A percentile compares a stretch with the other conserved stretches of the same genome.
Conservation (phyloP, 2,888 invertebrate species). For the Cantharis lateralis region DNA sequence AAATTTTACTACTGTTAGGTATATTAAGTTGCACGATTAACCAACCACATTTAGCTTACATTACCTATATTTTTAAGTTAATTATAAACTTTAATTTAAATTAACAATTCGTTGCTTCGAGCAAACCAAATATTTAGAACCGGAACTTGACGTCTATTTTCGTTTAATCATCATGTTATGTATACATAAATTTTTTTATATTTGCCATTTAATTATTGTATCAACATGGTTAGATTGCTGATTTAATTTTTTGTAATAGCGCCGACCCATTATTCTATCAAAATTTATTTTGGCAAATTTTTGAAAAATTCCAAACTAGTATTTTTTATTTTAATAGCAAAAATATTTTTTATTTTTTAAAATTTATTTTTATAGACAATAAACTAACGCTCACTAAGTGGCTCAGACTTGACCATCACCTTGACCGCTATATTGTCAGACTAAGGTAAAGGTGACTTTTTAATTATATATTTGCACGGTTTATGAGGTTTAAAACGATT, state of each 20-base stretch:
- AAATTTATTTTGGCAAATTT: background rate
- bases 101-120: background rate
- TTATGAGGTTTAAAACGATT: background rate
- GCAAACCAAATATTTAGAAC: constrained; percentile 2
- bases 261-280: background rate
- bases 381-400: constrained; percentile 7
- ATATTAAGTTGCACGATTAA: background rate
- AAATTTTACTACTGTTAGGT: background rate
- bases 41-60: background rate
- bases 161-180: background rate
- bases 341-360: background rate
- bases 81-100: constrained; percentile 4
- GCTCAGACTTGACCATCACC: constrained; percentile 21
- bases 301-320: background rate
- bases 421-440: constrained; percentile 22
- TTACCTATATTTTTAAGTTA: background rate
- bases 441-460: background rate
- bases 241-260: background rate
- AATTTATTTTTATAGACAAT: background rate
- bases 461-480: background rate
- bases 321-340: background rate
- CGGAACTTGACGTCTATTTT: constrained; percentile 4
- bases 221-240: background rate
- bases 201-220: background rate
- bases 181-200: background rate